Evolutionary conservation across 1,140 invertebrate genomes (phyloP).

Genomic region (Pseudomyrmex dendroicus): DNA sequence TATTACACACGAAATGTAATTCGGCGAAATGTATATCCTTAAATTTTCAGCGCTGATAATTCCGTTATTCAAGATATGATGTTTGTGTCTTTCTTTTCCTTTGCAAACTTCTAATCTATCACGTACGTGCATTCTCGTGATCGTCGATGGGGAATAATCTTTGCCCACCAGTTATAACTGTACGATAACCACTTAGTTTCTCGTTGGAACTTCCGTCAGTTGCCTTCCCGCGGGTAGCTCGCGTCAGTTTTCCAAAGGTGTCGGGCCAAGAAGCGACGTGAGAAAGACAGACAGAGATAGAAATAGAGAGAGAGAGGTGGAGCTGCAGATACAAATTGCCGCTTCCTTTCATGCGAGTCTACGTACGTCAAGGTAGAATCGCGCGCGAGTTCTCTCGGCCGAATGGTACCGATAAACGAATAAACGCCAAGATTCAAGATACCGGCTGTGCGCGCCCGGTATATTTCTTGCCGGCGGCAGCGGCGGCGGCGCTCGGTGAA

Average conservation of each 20-base stretch:
- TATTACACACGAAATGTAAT: not conserved
- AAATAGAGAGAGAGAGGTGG: slow-evolving; percentile 2
- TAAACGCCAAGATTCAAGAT: slow-evolving; percentile 59
- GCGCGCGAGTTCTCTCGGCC: slow-evolving; percentile 26
- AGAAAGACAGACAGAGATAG: slow-evolving; percentile 11
- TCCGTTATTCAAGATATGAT: too few relatives aligned
- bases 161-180: slow-evolving; percentile 2
- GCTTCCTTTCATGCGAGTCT: slow-evolving; percentile 56
- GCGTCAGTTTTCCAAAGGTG: slow-evolving; percentile 44
- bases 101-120: not conserved
- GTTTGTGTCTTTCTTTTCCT: too few relatives aligned
- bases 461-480: slow-evolving; percentile 53
- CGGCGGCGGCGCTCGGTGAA: slow-evolving; percentile 45
- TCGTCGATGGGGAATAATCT: slow-evolving; percentile 14
- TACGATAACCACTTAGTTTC: slow-evolving; percentile 25
- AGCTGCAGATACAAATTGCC: slow-evolving; percentile 58
- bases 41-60: not conserved
- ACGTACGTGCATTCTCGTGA: not conserved
- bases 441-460: slow-evolving; percentile 44
- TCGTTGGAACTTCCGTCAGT: slow-evolving; percentile 38
- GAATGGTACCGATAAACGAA: slow-evolving; percentile 61
- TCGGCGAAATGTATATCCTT: not conserved
- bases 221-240: slow-evolving; percentile 11
- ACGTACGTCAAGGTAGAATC: slow-evolving; percentile 37
- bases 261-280: not conserved